Evolutionary conservation across 2,888 invertebrate genomes (phyloP).

Genomic region (Bimastos eiseni): DNA sequence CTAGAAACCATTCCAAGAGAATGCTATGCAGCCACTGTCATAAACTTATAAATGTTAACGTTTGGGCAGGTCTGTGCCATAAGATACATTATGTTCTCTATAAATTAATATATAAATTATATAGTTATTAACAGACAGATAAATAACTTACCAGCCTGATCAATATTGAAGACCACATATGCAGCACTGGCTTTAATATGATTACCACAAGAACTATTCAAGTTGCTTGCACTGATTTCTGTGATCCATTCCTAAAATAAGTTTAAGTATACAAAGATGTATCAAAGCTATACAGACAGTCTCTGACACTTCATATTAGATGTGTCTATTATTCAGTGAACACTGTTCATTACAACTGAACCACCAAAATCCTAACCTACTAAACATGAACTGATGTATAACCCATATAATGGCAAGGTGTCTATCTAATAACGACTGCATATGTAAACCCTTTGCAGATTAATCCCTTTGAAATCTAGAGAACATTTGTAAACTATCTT

Average conservation of each 20-base stretch:
- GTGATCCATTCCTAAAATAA: constrained; percentile 71
- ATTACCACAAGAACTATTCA: constrained; percentile 86
- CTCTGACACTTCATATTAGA: not conserved
- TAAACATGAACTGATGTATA: too few species aligned
- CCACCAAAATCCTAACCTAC: too few species aligned
- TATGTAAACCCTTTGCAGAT: too few species aligned
- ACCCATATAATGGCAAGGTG: too few species aligned
- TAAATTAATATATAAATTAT: not conserved
- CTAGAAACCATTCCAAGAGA: not conserved
- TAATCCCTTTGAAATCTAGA: too few species aligned
- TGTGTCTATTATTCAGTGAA: too few species aligned
- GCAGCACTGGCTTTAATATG: constrained; percentile 89
- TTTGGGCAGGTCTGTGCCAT: not conserved
- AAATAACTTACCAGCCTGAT: constrained; percentile 73
- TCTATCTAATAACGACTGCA: too few species aligned
- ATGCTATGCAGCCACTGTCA: not conserved
- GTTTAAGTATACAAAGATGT: constrained; percentile 16
- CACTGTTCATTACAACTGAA: too few species aligned
- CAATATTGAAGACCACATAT: constrained; percentile 93
- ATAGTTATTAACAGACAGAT: not conserved
- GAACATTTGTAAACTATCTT: too few species aligned
- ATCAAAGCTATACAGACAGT: not conserved
- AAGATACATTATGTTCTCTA: not conserved
- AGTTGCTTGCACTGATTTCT: constrained; percentile 87
- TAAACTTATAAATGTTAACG: not conserved